These are phyloP conservation scores for Calosoma granatense DNA, from an alignment of 1,140 invertebrate species.

Conservation along the genomic window DNA sequence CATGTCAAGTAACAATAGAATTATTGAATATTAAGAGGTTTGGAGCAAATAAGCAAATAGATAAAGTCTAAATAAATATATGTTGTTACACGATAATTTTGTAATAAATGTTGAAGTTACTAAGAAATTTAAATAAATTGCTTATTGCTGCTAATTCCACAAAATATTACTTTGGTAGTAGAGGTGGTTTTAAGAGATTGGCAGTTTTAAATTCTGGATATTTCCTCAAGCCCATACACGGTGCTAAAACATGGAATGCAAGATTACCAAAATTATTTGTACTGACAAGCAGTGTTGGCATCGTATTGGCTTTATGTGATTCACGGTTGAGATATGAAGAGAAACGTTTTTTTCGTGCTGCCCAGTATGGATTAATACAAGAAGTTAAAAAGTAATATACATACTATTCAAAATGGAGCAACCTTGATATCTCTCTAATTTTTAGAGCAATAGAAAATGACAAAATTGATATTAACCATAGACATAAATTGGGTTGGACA, in stretches of 20 bases:
- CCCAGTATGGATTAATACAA: slow-evolving; percentile 47
- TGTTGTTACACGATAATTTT: too few species aligned
- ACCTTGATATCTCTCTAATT: too few species aligned
- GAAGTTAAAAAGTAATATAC: slow-evolving; percentile 50
- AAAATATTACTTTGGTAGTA: background rate
- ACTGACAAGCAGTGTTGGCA: background rate
- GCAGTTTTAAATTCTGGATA: background rate
- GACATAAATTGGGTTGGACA: slow-evolving; percentile 75
- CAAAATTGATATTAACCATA: slow-evolving; percentile 46
- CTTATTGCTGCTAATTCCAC: background rate
- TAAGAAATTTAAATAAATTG: background rate
- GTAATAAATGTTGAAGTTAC: slow-evolving; percentile 1
- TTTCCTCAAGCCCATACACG: background rate
- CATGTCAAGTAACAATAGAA: too few species aligned
- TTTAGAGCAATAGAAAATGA: slow-evolving; percentile 29
- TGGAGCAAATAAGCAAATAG: too few species aligned
- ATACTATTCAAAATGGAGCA: too few species aligned
- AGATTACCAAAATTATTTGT: background rate
- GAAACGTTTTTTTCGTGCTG: slow-evolving; percentile 51
- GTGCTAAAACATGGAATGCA: background rate
- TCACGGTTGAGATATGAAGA: slow-evolving; percentile 23
- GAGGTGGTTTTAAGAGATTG: background rate
- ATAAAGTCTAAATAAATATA: too few species aligned
- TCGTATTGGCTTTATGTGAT: background rate
- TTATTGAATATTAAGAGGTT: too few species aligned